phyloP scores from a whole-genome alignment of 1,140 invertebrate genomes.

The Saccostrea cuccullata region DNA sequence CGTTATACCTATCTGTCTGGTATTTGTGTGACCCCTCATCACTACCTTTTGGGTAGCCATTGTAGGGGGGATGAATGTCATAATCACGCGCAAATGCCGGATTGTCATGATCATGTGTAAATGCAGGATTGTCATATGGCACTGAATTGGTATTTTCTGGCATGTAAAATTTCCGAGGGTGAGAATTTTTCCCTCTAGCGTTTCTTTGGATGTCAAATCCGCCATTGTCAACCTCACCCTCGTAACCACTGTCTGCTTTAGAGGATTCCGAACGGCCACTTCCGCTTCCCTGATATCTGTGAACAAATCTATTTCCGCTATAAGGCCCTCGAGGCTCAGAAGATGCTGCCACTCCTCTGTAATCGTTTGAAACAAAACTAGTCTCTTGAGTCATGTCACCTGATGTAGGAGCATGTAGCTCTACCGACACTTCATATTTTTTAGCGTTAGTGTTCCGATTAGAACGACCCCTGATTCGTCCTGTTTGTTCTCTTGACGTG shows the following conservation, averaged over 20 bases:
- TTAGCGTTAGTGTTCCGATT: neutral
- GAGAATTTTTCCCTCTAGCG: neutral
- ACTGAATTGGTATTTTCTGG: neutral
- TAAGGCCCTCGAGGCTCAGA: neutral
- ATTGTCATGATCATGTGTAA: neutral
- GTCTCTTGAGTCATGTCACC: neutral
- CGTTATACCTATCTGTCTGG: neutral
- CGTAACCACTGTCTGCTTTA: constrained; percentile 22
- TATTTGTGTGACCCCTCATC: neutral
- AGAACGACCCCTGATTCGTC: neutral
- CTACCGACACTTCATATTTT: constrained; percentile 7
- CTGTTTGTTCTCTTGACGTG: neutral
- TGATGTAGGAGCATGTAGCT: constrained; percentile 7
- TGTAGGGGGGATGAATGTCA: neutral
- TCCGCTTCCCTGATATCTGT: neutral
- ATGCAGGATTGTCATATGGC: constrained; percentile 24
- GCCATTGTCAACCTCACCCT: neutral
- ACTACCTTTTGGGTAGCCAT: neutral
- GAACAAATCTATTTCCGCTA: neutral
- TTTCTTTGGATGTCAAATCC: neutral
- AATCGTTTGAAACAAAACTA: neutral
- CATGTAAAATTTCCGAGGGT: neutral
- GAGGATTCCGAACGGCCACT: constrained; percentile 19
- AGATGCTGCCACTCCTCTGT: neutral
- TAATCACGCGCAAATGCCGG: neutral